A percentile compares a stretch with the other conserved stretches of the same genome.
Conservation (phyloP, 1,140 invertebrate genomes). For the Polypedilum vanderplanki region DNA sequence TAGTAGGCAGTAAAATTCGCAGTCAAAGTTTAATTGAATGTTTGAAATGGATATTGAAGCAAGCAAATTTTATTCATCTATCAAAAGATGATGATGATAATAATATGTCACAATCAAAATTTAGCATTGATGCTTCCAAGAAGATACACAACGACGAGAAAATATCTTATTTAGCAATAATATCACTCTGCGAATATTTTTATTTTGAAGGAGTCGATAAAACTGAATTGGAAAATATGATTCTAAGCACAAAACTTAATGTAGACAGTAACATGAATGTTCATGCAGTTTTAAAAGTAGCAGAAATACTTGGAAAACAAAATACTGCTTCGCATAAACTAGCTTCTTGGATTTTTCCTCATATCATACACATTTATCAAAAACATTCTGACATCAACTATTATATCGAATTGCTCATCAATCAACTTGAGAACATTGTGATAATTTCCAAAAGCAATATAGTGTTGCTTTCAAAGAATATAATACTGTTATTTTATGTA, state of each 20-base stretch:
- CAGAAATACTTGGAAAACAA: background rate
- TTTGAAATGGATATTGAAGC: background rate
- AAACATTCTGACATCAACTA: background rate
- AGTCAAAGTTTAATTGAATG: constrained; percentile 43
- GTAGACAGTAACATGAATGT: background rate
- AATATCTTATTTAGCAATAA: background rate
- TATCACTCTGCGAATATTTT: background rate
- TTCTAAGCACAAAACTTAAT: background rate
- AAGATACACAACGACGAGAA: background rate
- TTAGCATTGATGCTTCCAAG: background rate
- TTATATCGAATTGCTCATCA: background rate
- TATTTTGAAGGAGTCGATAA: background rate
- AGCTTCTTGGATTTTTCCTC: background rate
- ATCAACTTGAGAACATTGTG: background rate
- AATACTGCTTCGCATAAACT: background rate
- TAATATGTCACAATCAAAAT: background rate
- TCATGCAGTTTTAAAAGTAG: background rate
- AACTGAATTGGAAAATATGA: background rate
- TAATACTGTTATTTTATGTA: background rate
- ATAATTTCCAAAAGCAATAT: background rate
- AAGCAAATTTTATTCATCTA: background rate
- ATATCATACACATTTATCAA: background rate
- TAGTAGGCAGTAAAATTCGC: constrained; percentile 35
- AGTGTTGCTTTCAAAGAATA: background rate
- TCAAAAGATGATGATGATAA: background rate